These are phyloP conservation scores for Anniella stebbinsi DNA, from an alignment of 2,797 vertebrate genomes.

Conservation along the genomic window DNA sequence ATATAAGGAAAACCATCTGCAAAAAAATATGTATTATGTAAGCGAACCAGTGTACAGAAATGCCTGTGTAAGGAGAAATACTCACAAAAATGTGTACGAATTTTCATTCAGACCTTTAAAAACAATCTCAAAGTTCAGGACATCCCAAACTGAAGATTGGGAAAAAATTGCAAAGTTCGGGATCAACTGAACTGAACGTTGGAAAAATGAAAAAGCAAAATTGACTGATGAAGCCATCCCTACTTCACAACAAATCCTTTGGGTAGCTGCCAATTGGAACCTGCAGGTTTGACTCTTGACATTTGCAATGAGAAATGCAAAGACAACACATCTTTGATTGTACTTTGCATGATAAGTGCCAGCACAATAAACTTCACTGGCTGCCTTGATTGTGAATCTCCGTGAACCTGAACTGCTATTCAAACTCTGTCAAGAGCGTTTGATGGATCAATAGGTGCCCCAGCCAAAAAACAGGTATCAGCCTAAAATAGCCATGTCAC, in stretches of 20 bases:
- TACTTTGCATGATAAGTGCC: constrained; percentile 56
- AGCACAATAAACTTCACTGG: constrained; percentile 48
- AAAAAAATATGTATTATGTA: no score
- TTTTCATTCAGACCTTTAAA: no score
- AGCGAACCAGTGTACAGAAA: no score
- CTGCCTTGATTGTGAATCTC: constrained; percentile 64
- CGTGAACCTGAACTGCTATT: constrained; percentile 54
- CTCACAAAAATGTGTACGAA: no score
- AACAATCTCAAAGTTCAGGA: no score
- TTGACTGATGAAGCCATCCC: no score
- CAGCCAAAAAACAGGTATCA: constrained; percentile 24
- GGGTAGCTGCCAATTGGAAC: not conserved
- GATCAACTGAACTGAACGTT: no score
- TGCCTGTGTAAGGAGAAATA: no score
- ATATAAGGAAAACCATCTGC: no score
- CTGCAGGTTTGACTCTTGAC: not conserved
- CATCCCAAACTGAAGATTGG: no score
- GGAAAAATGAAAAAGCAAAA: no score
- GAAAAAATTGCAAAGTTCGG: no score
- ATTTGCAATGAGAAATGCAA: constrained; percentile 57
- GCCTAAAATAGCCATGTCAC: not conserved
- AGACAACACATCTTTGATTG: constrained; percentile 61
- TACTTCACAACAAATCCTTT: not conserved
- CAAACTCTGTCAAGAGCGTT: constrained; percentile 42
- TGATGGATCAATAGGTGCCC: constrained; percentile 41